Base-by-base conservation (phyloP, 2,888 invertebrate genomes). In the Fissipunctia ypsillon region DNA sequence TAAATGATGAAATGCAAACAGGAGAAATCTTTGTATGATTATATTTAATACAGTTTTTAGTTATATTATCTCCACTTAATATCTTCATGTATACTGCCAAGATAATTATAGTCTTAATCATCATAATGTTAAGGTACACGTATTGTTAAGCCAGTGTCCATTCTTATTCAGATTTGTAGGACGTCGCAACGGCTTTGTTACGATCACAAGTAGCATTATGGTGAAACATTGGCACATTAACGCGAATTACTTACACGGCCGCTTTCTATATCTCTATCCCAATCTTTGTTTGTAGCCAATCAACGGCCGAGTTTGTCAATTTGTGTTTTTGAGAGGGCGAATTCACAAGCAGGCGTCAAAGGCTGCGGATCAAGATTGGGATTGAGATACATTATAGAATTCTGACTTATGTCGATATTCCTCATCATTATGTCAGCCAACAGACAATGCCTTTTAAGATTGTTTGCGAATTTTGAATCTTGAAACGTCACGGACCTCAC, bases 131-230 rank as follows among this genome's bases (percentile, higher is more conserved):
- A 52, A 83, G 35, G 28, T 67, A 78, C 60, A 72, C 31, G 64
- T 76, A 59, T 78, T 67, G 45, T 56, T 79, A 78, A 69, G 73
- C 73, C 59, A 64, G 79, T 60, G 69, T 69, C 69, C 38, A 59
- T 60, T 25, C 22, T 45, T 61, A 52, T 48, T 38, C 61, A 54
- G 67, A 59, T 60, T 69, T 80, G 70, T 69, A 66, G 70, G 35
- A 69, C n/a, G 60, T 68, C 52, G 61, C 57, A 59, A 14, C 12
- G n/a, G 6, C 12, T 28, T 59, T 7, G 0, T 35, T 22, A 10
- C 7, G 16, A 7, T 16, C 35, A 35, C 6, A 3, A 14, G 16
- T 25, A 6, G 3, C 25, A 22, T 45, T 19, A 35, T 25, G 5
- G 35, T 69, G 3, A 28, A 31, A 25, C 7, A 4, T 65, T 41